These are phyloP conservation scores for Dromius quadrimaculatus DNA, from an alignment of 2,888 invertebrate genomes.

Conservation along the genomic window DNA sequence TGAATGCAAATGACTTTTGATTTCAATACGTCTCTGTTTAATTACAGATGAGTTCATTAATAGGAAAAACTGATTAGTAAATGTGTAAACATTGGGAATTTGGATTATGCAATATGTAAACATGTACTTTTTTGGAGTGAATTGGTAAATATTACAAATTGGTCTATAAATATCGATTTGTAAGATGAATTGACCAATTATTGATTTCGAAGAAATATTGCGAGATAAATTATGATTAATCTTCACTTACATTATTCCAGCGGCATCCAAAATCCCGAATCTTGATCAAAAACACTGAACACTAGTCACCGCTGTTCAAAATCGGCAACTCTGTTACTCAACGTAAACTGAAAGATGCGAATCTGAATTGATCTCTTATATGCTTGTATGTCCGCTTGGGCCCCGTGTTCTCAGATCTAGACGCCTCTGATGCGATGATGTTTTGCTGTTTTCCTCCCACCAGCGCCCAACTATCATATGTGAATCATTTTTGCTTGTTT, in stretches of 20 bases:
- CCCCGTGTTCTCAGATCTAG: neutral
- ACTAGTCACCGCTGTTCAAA: too few species aligned
- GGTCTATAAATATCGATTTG: slow-evolving; percentile 4
- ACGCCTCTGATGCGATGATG: neutral
- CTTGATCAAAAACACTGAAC: slow-evolving; percentile 4
- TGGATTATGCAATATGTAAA: slow-evolving; percentile 4
- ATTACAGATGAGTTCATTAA: slow-evolving; percentile 22
- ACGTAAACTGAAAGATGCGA: slow-evolving; percentile 25
- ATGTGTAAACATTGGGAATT: slow-evolving; percentile 9
- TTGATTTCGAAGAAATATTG: neutral
- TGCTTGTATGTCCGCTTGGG: slow-evolving; percentile 10
- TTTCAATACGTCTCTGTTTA: slow-evolving; percentile 1
- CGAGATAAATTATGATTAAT: neutral
- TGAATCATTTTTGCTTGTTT: slow-evolving; percentile 10
- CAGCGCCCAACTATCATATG: neutral
- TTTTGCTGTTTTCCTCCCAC: neutral
- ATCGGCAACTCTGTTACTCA: slow-evolving; percentile 10
- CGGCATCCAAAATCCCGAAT: slow-evolving; percentile 14
- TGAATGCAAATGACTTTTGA: slow-evolving; percentile 10
- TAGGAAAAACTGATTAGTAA: slow-evolving; percentile 16
- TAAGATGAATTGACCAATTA: neutral
- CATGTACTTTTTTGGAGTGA: neutral
- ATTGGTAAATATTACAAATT: neutral
- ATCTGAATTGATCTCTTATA: slow-evolving; percentile 14
- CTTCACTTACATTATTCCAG: neutral